A percentile compares a stretch with the other conserved stretches of the same genome.
Evolutionary conservation across 2,797 vertebrate species (phyloP).

Genomic region (Manis crassicaudata): DNA sequence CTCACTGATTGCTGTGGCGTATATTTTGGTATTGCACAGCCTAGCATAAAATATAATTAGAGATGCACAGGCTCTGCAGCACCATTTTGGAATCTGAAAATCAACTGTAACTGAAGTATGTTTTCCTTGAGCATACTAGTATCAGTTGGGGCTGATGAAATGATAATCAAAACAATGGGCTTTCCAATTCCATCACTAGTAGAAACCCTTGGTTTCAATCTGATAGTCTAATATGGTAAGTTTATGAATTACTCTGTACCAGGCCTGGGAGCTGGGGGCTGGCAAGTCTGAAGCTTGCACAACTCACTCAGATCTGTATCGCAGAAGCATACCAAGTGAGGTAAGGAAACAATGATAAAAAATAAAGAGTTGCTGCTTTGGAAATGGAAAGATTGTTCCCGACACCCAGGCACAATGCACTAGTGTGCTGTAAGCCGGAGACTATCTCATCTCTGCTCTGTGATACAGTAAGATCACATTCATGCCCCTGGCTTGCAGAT

Average conservation of each 20-base stretch:
- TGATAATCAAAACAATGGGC: constrained; percentile 85
- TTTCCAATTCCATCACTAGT: constrained; percentile 82
- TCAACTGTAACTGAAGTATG: constrained; percentile 87
- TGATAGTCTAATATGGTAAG: constrained; percentile 79
- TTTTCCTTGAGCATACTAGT: constrained; percentile 85
- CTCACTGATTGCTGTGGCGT: constrained; percentile 89
- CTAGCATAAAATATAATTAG: constrained; percentile 90
- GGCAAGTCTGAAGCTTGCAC: constrained; percentile 79
- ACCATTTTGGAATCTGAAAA: constrained; percentile 89
- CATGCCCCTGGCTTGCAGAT: constrained; percentile 82
- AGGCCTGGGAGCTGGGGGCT: constrained; percentile 80
- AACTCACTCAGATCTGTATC: constrained; percentile 79
- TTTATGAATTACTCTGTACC: constrained; percentile 70
- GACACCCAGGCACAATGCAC: constrained; percentile 73
- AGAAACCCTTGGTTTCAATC: constrained; percentile 84
- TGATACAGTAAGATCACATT: constrained; percentile 79
- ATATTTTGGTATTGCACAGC: constrained; percentile 89
- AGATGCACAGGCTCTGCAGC: constrained; percentile 87
- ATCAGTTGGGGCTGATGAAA: constrained; percentile 83
- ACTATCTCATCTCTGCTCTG: constrained; percentile 76
- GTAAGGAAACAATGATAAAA: constrained; percentile 80
- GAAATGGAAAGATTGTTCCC: constrained; percentile 65
- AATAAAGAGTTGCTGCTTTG: constrained; percentile 73
- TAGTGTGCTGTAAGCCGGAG: constrained; percentile 61
- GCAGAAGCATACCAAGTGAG: constrained; percentile 67